A percentile compares a stretch with the other conserved stretches of the same genome.
phyloP scores from a whole-genome alignment of 2,113 vertebrate species.

The Barbus barbus region DNA sequence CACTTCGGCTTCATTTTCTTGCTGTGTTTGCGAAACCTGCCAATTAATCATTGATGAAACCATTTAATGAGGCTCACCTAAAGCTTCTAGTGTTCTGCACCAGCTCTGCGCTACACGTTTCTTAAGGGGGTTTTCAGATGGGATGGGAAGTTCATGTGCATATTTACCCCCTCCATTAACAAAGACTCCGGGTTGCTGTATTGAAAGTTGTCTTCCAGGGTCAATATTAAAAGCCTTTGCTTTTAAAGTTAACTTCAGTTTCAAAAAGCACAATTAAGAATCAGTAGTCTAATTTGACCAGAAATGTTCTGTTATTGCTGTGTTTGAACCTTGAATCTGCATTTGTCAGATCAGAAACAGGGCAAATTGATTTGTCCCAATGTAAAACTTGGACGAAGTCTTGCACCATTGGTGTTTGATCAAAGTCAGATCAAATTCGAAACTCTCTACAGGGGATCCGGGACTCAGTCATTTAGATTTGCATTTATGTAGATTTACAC shows the following conservation, averaged over 20 bases:
- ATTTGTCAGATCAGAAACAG: not conserved
- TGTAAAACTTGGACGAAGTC: constrained; percentile 30
- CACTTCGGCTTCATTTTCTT: constrained; percentile 26
- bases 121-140: not conserved
- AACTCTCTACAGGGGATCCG: constrained; percentile 27
- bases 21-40: constrained; percentile 48
- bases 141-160: constrained; percentile 9
- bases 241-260: not conserved
- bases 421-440: constrained; percentile 31
- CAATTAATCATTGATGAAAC: constrained; percentile 54
- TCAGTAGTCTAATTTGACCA: not conserved
- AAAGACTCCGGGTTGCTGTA: not conserved
- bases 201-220: not conserved
- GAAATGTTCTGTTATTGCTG: not conserved
- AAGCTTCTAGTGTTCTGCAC: constrained; percentile 26
- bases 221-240: not conserved
- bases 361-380: constrained; percentile 9
- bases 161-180: constrained; percentile 31
- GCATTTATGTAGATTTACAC: constrained; percentile 40
- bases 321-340: not conserved
- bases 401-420: constrained; percentile 27
- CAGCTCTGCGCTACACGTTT: not conserved
- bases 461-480: constrained; percentile 37
- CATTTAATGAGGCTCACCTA: constrained; percentile 50
- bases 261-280: not conserved